Evolutionary conservation across 2,797 vertebrate genomes (phyloP).

Genomic region (Sebastes hubbsi): DNA sequence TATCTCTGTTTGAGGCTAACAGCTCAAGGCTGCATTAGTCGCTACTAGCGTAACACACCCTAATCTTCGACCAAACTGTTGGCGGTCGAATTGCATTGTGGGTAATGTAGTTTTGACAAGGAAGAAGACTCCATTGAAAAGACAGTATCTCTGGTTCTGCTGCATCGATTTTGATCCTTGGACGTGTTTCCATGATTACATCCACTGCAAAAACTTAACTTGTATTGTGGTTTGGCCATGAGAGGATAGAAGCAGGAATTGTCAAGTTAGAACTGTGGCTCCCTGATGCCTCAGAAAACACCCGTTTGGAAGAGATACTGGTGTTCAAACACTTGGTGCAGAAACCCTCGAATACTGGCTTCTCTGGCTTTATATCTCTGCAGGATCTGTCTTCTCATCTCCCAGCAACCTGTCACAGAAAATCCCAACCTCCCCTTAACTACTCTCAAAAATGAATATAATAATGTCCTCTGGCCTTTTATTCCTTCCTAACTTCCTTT

Average conservation of each 20-base stretch:
- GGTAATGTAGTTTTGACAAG: not conserved
- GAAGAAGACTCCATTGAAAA: not conserved
- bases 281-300: not conserved
- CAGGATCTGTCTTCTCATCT: not conserved
- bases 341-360: not conserved
- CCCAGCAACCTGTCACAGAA: not conserved
- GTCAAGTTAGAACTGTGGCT: not conserved
- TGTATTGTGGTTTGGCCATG: not conserved
- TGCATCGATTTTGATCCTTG: not conserved
- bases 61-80: not conserved
- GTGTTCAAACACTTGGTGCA: not conserved
- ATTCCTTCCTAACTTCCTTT: not conserved
- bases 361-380: not conserved
- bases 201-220: not conserved
- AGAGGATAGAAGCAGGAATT: not conserved
- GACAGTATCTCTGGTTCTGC: not conserved
- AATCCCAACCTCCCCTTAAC: not conserved
- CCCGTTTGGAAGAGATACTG: not conserved
- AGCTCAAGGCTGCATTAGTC: not conserved
- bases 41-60: no score
- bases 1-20: not conserved
- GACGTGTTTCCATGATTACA: not conserved
- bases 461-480: conserved; percentile 8
- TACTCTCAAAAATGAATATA: not conserved
- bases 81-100: not conserved